Conservation (phyloP, 64 coral and sea anemone genomes). For the Stylophora pistillata region DNA sequence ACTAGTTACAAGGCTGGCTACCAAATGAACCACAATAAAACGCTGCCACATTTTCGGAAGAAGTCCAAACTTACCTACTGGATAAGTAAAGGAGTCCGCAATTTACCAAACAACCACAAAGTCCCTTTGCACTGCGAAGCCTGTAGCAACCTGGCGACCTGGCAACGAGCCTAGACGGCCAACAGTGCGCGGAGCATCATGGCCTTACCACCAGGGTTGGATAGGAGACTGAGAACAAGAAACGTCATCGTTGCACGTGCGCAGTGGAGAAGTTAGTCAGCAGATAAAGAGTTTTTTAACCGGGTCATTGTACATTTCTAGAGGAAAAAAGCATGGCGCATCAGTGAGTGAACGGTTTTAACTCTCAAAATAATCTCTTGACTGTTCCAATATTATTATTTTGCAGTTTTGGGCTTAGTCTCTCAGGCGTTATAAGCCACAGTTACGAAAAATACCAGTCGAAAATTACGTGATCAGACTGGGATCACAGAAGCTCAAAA, state of each 20-base stretch:
- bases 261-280: conserved; percentile 77
- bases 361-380: neutral
- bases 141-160: too few species aligned
- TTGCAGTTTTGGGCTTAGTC: neutral
- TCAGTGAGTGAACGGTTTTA: conserved; percentile 51
- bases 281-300: conserved; percentile 28
- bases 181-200: neutral
- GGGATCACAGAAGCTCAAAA: neutral
- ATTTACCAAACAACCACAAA: too few species aligned
- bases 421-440: too few species aligned
- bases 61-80: too few species aligned
- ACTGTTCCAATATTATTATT: neutral
- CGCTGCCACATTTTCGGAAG: too few species aligned
- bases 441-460: neutral
- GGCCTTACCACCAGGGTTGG: neutral
- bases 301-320: neutral
- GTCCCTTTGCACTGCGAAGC: too few species aligned
- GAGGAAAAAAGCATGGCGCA: conserved; percentile 48
- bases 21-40: too few species aligned
- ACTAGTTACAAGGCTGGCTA: too few species aligned
- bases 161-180: too few species aligned
- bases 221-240: neutral
- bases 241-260: conserved; percentile 85
- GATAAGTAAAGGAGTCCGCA: too few species aligned
- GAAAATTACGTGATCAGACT: neutral